Percentiles rank a stretch among this genome's conserved stretches.
Conservation (phyloP, 2,888 invertebrate genomes). For the Sesia apiformis region DNA sequence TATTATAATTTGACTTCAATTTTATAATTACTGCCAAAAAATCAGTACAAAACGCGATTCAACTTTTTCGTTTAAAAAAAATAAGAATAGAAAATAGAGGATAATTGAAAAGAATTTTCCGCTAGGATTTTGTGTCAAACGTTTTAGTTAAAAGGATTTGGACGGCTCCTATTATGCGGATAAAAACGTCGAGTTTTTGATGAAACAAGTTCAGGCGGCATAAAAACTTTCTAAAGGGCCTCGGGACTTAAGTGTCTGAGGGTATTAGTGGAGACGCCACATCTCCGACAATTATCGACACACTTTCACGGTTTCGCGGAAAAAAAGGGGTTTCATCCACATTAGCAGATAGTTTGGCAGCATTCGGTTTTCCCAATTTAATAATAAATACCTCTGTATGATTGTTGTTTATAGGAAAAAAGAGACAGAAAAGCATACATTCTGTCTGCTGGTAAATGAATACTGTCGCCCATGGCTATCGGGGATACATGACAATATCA, state of each 20-base stretch:
- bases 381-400: too few relatives aligned
- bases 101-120: not conserved
- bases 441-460: too few relatives aligned
- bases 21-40: too few relatives aligned
- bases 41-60: not conserved
- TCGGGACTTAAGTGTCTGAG: slow-evolving; percentile 5
- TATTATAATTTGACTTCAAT: too few relatives aligned
- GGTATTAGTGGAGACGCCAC: slow-evolving; percentile 3
- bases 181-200: slow-evolving; percentile 2
- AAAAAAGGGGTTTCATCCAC: too few relatives aligned
- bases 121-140: not conserved
- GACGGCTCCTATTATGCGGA: not conserved
- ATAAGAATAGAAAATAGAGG: not conserved
- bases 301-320: not conserved
- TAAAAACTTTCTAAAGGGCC: slow-evolving; percentile 5
- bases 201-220: slow-evolving; percentile 6
- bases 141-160: not conserved
- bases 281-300: not conserved
- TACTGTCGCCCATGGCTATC: too few relatives aligned
- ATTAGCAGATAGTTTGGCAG: too few relatives aligned
- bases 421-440: too few relatives aligned
- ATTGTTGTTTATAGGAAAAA: too few relatives aligned
- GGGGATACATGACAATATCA: too few relatives aligned
- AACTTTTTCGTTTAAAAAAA: not conserved
- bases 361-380: too few relatives aligned